A percentile compares a stretch with the other conserved stretches of the same genome.
Conservation (phyloP, 2,113 vertebrate genomes). For the Sturnus vulgaris region DNA sequence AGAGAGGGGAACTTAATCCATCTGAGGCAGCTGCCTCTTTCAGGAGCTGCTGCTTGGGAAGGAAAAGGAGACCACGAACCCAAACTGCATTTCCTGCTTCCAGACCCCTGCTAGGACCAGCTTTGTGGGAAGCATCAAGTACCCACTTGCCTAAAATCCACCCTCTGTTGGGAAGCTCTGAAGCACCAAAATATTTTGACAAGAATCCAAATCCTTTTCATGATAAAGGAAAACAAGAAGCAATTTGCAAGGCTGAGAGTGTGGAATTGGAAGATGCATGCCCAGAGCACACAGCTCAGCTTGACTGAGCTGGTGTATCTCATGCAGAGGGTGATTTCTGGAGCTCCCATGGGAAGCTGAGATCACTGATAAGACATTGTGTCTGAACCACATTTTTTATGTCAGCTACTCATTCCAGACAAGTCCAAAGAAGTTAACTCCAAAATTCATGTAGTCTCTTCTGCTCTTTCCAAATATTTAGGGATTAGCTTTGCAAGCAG, state of each 20-base stretch:
- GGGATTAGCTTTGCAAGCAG: background rate
- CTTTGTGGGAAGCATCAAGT: background rate
- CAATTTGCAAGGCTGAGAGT: background rate
- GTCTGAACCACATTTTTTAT: background rate
- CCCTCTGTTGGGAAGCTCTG: background rate
- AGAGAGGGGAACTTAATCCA: slow-evolving; percentile 16
- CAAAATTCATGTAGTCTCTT: background rate
- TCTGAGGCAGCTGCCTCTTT: background rate
- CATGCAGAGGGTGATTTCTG: background rate
- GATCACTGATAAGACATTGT: background rate
- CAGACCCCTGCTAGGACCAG: background rate
- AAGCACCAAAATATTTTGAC: background rate
- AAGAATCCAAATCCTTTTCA: background rate
- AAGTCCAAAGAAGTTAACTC: background rate
- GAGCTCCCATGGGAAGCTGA: background rate
- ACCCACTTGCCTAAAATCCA: background rate
- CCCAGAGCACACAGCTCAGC: background rate
- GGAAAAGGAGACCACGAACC: background rate
- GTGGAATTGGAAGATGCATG: background rate
- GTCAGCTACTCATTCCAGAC: background rate
- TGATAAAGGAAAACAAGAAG: background rate
- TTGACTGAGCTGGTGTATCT: background rate
- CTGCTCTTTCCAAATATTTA: background rate
- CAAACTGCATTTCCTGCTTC: background rate
- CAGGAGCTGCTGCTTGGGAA: background rate